Conservation (phyloP, 2,113 vertebrate genomes). For the Thamnaconus septentrionalis region DNA sequence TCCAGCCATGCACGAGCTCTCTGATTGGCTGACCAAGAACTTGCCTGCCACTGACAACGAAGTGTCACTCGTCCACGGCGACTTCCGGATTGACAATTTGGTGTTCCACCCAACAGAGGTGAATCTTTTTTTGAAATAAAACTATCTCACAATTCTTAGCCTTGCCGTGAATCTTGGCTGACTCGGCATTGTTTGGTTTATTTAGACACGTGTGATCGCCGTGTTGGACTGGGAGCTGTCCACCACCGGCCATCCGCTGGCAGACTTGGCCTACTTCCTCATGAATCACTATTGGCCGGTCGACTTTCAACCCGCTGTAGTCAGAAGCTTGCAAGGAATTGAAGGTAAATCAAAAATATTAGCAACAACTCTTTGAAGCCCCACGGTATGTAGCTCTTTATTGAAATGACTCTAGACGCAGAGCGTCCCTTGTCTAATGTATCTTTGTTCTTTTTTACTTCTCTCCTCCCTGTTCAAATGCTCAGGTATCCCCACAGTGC, state of each 20-base stretch:
- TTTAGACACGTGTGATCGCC: slow-evolving; percentile 84
- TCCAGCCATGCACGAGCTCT: slow-evolving; percentile 84
- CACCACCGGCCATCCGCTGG: slow-evolving; percentile 87
- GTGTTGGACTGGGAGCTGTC: slow-evolving; percentile 95
- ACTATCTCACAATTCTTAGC: neutral
- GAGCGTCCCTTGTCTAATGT: neutral
- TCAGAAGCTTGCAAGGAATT: slow-evolving; percentile 66
- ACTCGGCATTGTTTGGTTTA: slow-evolving; percentile 25
- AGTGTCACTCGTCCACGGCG: slow-evolving; percentile 86
- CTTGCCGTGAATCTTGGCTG: neutral
- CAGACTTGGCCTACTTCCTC: slow-evolving; percentile 83
- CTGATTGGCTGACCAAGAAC: slow-evolving; percentile 85
- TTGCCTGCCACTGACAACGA: slow-evolving; percentile 82
- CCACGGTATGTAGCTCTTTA: no score
- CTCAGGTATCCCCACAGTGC: slow-evolving; percentile 80
- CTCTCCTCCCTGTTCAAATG: neutral
- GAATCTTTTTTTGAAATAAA: neutral
- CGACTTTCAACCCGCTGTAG: slow-evolving; percentile 39
- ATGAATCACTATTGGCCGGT: slow-evolving; percentile 80
- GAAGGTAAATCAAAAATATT: slow-evolving; percentile 53
- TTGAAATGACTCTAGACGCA: no score
- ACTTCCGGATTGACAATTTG: slow-evolving; percentile 88
- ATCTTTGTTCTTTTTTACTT: no score
- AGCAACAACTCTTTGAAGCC: no score
- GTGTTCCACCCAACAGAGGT: slow-evolving; percentile 93